Percentiles rank a stretch among this genome's conserved stretches.
Evolutionary conservation across 2,797 vertebrate species (phyloP).

Genomic region (Poeciliopsis presidionis): DNA sequence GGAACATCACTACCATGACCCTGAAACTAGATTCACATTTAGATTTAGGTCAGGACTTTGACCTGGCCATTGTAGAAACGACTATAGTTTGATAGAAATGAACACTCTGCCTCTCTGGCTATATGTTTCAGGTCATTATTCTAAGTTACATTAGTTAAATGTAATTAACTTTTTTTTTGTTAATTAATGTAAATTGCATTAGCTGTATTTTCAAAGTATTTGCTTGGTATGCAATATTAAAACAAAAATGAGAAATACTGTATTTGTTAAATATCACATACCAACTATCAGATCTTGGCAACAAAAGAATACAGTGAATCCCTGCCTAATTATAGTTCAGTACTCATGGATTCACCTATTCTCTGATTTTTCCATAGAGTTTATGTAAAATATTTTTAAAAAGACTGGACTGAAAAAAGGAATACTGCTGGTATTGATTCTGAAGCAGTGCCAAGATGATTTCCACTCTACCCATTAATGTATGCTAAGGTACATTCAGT

Average conservation of each 20-base stretch:
- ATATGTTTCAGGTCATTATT: background rate
- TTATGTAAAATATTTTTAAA: background rate
- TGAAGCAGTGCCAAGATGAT: too few species aligned
- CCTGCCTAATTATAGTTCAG: background rate
- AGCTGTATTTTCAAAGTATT: too few species aligned
- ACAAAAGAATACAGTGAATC: background rate
- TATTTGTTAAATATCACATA: background rate
- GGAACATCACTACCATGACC: background rate
- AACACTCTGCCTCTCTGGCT: background rate
- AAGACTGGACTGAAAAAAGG: too few species aligned
- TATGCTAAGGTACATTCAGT: too few species aligned
- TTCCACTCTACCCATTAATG: too few species aligned
- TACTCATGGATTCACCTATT: background rate
- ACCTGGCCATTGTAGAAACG: background rate
- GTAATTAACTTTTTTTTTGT: too few species aligned
- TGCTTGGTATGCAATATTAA: background rate
- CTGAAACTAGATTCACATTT: background rate
- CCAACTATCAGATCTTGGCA: background rate
- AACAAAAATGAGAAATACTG: background rate
- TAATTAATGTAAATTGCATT: too few species aligned
- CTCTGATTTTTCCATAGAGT: background rate
- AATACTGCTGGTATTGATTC: too few species aligned
- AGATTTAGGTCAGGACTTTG: background rate
- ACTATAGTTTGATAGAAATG: background rate
- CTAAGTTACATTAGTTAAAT: background rate